phyloP scores from a whole-genome alignment of 2,113 vertebrate genomes.

The Pangasianodon gigas region DNA sequence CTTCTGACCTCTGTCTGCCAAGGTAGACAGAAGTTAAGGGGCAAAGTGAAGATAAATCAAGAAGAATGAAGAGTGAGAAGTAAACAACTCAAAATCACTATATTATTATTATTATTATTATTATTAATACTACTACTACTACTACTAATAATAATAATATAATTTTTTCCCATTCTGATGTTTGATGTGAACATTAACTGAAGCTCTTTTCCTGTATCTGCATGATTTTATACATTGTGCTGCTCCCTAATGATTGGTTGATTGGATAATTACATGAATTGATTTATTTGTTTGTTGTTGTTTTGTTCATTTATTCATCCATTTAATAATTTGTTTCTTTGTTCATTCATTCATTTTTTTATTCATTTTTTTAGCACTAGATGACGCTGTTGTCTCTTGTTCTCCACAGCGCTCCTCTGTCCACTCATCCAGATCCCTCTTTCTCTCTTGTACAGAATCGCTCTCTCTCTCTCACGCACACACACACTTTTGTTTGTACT shows the following conservation, averaged over 20 bases:
- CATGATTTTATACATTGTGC: not conserved
- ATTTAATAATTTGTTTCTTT: too few species aligned
- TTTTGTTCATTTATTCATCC: not conserved
- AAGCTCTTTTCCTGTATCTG: not conserved
- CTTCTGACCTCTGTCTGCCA: conserved; percentile 64
- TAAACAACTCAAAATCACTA: not conserved
- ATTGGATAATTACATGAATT: not conserved
- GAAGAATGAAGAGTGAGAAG: not conserved
- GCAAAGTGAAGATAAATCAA: conserved; percentile 15
- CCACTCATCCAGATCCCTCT: not conserved
- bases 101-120: not conserved
- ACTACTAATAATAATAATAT: too few species aligned
- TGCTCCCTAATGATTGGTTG: not conserved
- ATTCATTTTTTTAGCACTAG: conserved; percentile 43
- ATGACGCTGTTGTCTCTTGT: conserved; percentile 61
- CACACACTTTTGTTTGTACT: conserved; percentile 27
- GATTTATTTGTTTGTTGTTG: not conserved
- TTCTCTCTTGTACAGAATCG: conserved; percentile 6
- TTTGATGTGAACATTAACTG: not conserved
- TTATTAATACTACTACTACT: not conserved
- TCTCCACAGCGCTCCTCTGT: not conserved
- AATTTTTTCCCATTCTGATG: not conserved
- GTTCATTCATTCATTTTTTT: too few species aligned
- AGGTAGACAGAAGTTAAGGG: conserved; percentile 40
- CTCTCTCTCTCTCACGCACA: not conserved